These are phyloP conservation scores for Folsomia candida DNA, from an alignment of 2,888 invertebrate genomes.

Conservation along the genomic window DNA sequence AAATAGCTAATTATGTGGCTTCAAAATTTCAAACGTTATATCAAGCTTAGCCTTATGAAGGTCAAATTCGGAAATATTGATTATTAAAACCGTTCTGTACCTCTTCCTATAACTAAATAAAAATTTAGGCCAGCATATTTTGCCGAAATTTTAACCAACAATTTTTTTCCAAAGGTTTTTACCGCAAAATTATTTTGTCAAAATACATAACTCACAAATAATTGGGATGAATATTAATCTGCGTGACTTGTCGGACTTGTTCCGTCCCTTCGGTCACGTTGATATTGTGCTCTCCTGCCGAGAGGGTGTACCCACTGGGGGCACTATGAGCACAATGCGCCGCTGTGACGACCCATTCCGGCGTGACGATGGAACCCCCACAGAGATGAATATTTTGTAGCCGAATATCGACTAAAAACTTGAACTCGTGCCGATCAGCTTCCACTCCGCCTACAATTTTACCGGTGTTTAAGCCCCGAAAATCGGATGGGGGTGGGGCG, in stretches of 20 bases:
- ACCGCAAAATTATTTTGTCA: not conserved
- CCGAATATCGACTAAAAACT: too few species aligned
- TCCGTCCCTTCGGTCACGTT: slow-evolving; percentile 37
- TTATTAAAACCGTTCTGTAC: too few species aligned
- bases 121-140: slow-evolving; percentile 33
- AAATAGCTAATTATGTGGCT: too few species aligned
- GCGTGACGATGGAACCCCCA: slow-evolving; percentile 37
- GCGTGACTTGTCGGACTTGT: slow-evolving; percentile 23
- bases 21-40: too few species aligned
- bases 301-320: slow-evolving; percentile 35
- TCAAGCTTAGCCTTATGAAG: too few species aligned
- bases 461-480: too few species aligned
- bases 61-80: too few species aligned
- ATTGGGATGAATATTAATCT: slow-evolving; percentile 41
- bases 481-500: too few species aligned
- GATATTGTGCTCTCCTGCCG: slow-evolving; percentile 42
- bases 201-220: slow-evolving; percentile 24
- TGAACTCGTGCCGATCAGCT: too few species aligned
- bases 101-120: slow-evolving; percentile 38
- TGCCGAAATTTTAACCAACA: slow-evolving; percentile 38
- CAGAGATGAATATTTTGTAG: slow-evolving; percentile 31
- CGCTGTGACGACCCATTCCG: slow-evolving; percentile 35
- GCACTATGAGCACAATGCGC: slow-evolving; percentile 43
- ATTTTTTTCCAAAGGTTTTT: slow-evolving; percentile 46
- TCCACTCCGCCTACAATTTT: too few species aligned